Evolutionary conservation across 2,888 invertebrate species (phyloP), one percentile per base, ranked within the genome.

Genomic region (Dioctria linearis): DNA sequence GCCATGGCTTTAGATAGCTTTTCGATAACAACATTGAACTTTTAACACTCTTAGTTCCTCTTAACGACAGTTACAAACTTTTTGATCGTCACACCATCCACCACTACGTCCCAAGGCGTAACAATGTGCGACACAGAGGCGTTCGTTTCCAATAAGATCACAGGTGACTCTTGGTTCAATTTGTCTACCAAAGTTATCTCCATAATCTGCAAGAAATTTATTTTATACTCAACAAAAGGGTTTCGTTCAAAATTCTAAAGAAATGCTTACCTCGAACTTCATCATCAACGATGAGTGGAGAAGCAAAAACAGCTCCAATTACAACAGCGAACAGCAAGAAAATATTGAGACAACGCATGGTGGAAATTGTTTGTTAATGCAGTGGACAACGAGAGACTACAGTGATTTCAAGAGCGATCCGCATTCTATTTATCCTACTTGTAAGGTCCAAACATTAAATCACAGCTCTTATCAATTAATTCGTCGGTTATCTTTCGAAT

Each of bases 161-260:
- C 76, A 76, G 37, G 76, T 76, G 6, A 76, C 3, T 11, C 76
- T 61, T n/a, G 76, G 63, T 25, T 76, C 76, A n/a, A 76, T 63
- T 25, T 11, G 25, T 42, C 75, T 69, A 8, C 42, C 5, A 63
- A 49, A 49, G 54, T 54, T 11, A 25, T 25, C 25, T 25, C 25
- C 25, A 25, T 25, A 25, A 25, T 25, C 25, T 11, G 11, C 4
- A 54, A 11, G 11, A 54, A 54, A 11, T 11, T 54, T n/a, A 54
- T 54, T 54, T 4, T 46, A 63, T 5, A 51, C 11, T 6, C 39
- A 71, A 54, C 4, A 57, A 51, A 39, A 51, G 37, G 11, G 25
- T 11, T 3, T 25, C n/a, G 43, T 5, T 42, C 37, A 6, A 61
- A 39, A 54, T 13, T 13, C 13, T 46, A 6, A 2, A 43, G n/a